Conservation (phyloP, 2,113 vertebrate genomes). For the Collichthys lucidus region DNA sequence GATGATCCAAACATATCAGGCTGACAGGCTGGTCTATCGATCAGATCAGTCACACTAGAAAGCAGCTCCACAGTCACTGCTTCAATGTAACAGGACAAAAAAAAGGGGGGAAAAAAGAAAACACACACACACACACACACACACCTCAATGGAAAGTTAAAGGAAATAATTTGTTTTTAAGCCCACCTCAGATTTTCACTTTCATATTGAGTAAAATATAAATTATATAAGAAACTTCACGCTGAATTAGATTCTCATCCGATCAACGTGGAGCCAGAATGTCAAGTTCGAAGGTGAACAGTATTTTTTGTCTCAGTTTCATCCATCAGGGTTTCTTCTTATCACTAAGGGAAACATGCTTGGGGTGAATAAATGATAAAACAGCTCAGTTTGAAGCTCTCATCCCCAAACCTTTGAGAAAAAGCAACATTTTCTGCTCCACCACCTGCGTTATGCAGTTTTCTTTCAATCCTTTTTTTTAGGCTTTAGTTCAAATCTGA, state of each 20-base stretch:
- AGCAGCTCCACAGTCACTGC: constrained; percentile 1
- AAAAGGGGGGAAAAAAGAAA: no score
- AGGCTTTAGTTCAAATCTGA: neutral
- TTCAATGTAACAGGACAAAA: neutral
- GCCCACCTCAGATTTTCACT: neutral
- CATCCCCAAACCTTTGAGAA: neutral
- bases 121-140: no score
- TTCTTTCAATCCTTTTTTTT: neutral
- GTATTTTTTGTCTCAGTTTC: neutral
- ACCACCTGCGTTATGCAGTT: neutral
- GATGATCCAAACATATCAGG: constrained; percentile 57
- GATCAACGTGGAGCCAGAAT: neutral
- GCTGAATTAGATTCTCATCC: neutral
- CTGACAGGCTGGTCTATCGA: constrained; percentile 63
- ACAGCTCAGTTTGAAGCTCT: neutral
- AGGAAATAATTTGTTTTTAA: neutral
- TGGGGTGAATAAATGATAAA: neutral
- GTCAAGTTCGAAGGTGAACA: neutral
- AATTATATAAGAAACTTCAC: neutral
- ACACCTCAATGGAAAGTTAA: neutral
- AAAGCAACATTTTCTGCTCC: neutral
- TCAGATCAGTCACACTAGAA: constrained; percentile 44
- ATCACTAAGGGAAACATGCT: neutral
- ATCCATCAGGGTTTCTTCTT: neutral
- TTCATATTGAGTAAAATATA: neutral